Percentiles rank a stretch among this genome's conserved stretches.
Evolutionary conservation across 2,113 vertebrate species (phyloP).

Genomic region (Lota lota): DNA sequence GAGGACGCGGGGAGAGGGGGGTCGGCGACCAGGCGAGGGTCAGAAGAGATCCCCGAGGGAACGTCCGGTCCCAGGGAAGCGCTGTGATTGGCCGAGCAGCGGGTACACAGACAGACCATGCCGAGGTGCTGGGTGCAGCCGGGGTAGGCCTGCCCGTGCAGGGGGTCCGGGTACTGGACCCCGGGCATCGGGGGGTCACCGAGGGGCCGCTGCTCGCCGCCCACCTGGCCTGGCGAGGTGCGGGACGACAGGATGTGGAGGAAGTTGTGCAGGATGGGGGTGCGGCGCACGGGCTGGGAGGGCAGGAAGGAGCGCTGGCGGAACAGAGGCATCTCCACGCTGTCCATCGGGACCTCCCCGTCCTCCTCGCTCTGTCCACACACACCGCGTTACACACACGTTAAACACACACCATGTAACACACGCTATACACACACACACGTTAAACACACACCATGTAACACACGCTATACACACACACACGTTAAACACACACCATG

Average conservation of each 20-base stretch:
- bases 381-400: no score
- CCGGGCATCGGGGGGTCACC: conserved; percentile 80
- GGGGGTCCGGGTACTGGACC: conserved; percentile 82
- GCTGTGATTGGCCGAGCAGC: conserved; percentile 82
- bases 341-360: conserved; percentile 93
- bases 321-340: conserved; percentile 91
- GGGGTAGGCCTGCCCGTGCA: conserved; percentile 50
- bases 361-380: conserved; percentile 87
- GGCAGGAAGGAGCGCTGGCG: conserved; percentile 93
- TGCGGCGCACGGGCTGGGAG: conserved; percentile 93
- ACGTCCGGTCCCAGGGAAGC: conserved; percentile 40
- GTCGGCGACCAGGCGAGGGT: conserved; percentile 46
- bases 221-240: conserved; percentile 64
- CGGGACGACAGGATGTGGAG: conserved; percentile 97
- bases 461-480: no score
- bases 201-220: conserved; percentile 77
- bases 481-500: no score
- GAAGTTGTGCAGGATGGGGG: conserved; percentile 98
- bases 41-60: conserved; percentile 74
- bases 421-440: no score
- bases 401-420: no score
- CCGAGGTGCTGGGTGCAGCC: conserved; percentile 96
- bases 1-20: conserved; percentile 79
- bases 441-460: no score
- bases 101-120: conserved; percentile 91